These are phyloP conservation scores for Gouania willdenowi DNA, from an alignment of 2,797 vertebrate genomes.

Conservation along the genomic window DNA sequence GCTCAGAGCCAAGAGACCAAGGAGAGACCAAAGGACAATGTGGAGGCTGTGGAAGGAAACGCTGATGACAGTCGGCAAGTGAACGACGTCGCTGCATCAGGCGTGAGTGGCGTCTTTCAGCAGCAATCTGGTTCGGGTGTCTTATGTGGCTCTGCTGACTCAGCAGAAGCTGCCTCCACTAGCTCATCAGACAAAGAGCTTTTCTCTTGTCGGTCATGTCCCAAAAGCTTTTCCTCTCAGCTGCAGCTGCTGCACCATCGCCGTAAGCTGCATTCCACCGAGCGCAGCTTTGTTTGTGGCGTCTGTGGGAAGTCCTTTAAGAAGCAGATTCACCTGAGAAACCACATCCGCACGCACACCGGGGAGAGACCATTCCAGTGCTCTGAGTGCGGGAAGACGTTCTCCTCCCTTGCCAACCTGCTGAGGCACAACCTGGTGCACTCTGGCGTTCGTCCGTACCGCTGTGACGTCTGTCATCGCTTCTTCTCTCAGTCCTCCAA, in stretches of 20 bases:
- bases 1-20: conserved; percentile 12
- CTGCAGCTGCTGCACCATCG: conserved; percentile 81
- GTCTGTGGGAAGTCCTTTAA: conserved; percentile 86
- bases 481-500: conserved; percentile 90
- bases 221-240: conserved; percentile 77
- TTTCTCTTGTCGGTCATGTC: conserved; percentile 77
- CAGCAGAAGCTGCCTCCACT: background rate
- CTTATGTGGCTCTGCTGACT: background rate
- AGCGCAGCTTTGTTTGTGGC: conserved; percentile 83
- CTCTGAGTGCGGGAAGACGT: conserved; percentile 84
- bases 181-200: conserved; percentile 8
- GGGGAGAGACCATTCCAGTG: conserved; percentile 89
- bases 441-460: conserved; percentile 84
- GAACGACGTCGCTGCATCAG: background rate
- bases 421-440: conserved; percentile 88
- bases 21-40: conserved; percentile 8
- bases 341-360: conserved; percentile 87
- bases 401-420: conserved; percentile 85
- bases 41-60: conserved; percentile 16
- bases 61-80: background rate
- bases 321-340: conserved; percentile 85
- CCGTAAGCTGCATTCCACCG: conserved; percentile 72
- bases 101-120: background rate
- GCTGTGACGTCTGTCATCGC: conserved; percentile 83
- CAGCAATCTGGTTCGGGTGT: background rate